These are phyloP conservation scores for Mongoloraphidia duomilia DNA, from an alignment of 2,888 invertebrate species.

Conservation along the genomic window DNA sequence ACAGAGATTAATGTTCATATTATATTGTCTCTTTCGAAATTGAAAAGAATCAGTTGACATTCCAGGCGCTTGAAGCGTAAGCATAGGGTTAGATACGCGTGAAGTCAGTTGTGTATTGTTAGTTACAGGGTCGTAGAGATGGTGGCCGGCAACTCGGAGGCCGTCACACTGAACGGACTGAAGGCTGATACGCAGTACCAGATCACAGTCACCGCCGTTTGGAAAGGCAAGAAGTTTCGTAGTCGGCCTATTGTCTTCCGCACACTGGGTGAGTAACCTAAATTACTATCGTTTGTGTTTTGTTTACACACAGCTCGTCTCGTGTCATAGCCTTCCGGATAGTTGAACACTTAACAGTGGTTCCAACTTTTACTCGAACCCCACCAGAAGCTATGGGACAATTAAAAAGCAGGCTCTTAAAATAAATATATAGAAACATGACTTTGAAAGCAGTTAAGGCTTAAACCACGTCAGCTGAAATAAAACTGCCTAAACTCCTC, in stretches of 20 bases:
- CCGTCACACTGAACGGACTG: constrained; percentile 66
- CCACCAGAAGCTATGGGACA: too few relatives aligned
- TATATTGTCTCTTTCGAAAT: too few relatives aligned
- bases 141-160: constrained; percentile 79
- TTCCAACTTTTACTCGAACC: too few relatives aligned
- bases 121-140: constrained; percentile 90
- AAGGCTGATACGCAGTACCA: constrained; percentile 81
- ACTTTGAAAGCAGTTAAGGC: too few relatives aligned
- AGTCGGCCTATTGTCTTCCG: constrained; percentile 82
- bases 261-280: constrained; percentile 53
- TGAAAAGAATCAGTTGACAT: too few relatives aligned
- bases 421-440: too few relatives aligned
- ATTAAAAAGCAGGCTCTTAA: too few relatives aligned
- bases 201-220: constrained; percentile 70
- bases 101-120: constrained; percentile 29
- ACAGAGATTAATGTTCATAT: too few relatives aligned
- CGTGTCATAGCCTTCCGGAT: background rate
- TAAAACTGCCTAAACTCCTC: too few relatives aligned
- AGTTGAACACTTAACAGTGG: background rate
- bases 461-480: too few relatives aligned
- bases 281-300: background rate
- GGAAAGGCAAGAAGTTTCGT: constrained; percentile 67
- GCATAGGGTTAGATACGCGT: too few relatives aligned
- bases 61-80: too few relatives aligned
- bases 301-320: background rate